A percentile compares a stretch with the other conserved stretches of the same genome.
Conservation (phyloP, 2,113 vertebrate genomes). For the Procavia capensis region DNA sequence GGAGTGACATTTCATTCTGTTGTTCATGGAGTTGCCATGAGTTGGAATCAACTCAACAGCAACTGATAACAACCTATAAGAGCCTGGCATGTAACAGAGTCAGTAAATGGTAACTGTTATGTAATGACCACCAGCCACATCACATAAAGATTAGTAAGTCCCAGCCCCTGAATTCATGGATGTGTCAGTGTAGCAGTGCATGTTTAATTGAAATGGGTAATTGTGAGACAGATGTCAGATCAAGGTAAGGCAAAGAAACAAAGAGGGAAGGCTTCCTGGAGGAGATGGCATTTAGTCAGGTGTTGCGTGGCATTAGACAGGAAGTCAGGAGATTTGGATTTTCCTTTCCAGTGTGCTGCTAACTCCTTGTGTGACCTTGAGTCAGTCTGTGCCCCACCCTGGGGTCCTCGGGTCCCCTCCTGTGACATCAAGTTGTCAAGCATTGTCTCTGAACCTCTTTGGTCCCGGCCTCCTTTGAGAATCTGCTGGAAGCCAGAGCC, state of each 20-base stretch:
- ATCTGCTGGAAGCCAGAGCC: background rate
- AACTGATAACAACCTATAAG: background rate
- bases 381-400: background rate
- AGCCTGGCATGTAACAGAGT: background rate
- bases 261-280: constrained; percentile 7
- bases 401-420: background rate
- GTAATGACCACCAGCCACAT: background rate
- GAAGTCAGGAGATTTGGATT: background rate
- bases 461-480: background rate
- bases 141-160: background rate
- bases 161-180: background rate
- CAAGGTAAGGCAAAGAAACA: background rate
- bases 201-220: background rate
- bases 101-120: background rate
- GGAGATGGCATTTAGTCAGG: background rate
- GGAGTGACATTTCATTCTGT: background rate
- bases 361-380: background rate
- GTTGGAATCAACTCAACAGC: background rate
- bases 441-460: background rate
- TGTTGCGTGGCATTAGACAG: background rate
- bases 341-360: background rate
- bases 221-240: background rate
- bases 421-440: background rate
- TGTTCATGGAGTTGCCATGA: background rate
- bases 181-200: background rate